A percentile compares a stretch with the other conserved stretches of the same genome.
Conservation (phyloP, 2,113 vertebrate genomes). For the Dasyornis broadbenti region DNA sequence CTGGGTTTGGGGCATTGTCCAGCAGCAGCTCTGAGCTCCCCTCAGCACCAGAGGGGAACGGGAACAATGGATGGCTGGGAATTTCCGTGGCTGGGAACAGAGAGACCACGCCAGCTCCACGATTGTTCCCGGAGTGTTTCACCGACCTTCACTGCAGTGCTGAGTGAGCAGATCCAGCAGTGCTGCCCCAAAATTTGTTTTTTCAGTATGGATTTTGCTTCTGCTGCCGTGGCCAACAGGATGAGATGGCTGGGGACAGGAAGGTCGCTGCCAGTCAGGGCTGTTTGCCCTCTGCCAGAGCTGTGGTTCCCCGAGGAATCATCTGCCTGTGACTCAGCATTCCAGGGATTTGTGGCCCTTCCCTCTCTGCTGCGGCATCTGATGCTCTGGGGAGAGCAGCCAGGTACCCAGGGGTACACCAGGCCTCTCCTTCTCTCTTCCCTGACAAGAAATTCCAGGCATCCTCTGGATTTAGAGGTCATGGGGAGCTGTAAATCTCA, state of each 20-base stretch:
- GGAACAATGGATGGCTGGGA: too few species aligned
- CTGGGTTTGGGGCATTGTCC: too few species aligned
- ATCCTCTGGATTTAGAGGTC: neutral
- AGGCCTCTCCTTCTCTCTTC: neutral
- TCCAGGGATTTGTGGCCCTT: neutral
- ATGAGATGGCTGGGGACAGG: neutral
- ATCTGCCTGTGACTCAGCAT: neutral
- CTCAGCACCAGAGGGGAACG: too few species aligned
- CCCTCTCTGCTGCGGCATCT: neutral
- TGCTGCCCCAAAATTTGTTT: neutral
- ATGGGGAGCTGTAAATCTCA: fast-evolving
- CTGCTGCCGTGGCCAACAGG: neutral
- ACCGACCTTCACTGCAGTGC: too few species aligned
- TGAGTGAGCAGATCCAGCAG: neutral
- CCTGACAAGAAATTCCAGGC: neutral
- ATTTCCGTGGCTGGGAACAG: too few species aligned
- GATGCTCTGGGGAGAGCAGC: neutral
- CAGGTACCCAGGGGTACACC: neutral
- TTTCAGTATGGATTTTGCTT: neutral
- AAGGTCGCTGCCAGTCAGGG: neutral
- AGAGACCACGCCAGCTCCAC: neutral
- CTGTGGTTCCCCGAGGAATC: neutral
- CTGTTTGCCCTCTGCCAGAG: neutral
- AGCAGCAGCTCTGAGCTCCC: neutral
- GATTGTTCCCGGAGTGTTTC: too few species aligned